Percentiles rank a stretch among this genome's conserved stretches.
Conservation (phyloP, 2,888 invertebrate genomes). For the Ctena decussata region DNA sequence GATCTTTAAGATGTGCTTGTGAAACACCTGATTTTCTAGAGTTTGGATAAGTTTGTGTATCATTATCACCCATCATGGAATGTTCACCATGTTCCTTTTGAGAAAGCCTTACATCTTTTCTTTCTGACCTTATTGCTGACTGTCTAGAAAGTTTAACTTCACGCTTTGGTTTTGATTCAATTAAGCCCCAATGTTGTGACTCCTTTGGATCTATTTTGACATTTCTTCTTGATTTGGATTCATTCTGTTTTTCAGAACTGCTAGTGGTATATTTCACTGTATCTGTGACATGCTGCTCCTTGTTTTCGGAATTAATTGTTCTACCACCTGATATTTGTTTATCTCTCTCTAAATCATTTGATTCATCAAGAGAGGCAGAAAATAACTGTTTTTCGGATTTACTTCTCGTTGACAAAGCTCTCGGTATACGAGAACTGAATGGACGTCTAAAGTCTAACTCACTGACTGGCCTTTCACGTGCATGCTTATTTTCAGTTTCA, state of each 20-base stretch:
- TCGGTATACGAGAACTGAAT: constrained; percentile 30
- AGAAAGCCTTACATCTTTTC: constrained; percentile 37
- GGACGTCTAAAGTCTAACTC: constrained; percentile 32
- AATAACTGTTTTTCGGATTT: background rate
- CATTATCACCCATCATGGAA: background rate
- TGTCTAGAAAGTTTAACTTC: constrained; percentile 46
- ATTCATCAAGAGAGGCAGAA: background rate
- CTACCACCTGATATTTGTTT: background rate
- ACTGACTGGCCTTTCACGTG: constrained; percentile 29
- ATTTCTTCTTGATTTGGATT: background rate
- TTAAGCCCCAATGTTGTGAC: background rate
- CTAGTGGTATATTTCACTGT: background rate
- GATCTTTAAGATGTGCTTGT: background rate
- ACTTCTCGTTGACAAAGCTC: constrained; percentile 23
- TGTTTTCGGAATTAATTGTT: background rate
- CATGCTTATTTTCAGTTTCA: background rate
- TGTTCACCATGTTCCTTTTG: constrained; percentile 5
- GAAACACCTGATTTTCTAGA: background rate
- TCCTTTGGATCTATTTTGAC: background rate
- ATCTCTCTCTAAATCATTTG: background rate
- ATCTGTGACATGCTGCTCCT: background rate
- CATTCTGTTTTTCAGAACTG: background rate
- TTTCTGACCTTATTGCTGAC: constrained; percentile 49
- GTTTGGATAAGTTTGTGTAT: background rate
- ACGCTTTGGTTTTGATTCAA: constrained; percentile 24